phyloP scores from a whole-genome alignment of 2,888 invertebrate species.

The Melieria picta region DNA sequence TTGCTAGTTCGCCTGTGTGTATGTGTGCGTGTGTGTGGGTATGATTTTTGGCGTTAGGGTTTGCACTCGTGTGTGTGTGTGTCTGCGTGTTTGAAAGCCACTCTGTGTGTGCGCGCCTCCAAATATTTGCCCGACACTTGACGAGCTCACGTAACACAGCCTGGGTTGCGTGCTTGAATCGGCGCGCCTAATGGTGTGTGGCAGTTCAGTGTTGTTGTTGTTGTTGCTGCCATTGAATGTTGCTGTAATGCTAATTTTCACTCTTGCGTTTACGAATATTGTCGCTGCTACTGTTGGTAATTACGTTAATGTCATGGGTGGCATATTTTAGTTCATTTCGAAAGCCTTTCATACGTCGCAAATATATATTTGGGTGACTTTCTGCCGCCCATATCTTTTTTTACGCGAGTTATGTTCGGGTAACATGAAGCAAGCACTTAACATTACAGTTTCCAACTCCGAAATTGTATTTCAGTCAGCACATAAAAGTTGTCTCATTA shows the following conservation, averaged over 20 bases:
- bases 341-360: slow-evolving; percentile 6
- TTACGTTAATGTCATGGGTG: no score
- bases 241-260: no score
- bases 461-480: no score
- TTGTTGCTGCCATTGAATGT: neutral
- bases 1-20: neutral
- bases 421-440: no score
- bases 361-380: neutral
- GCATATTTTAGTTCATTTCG: slow-evolving; percentile 14
- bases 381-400: no score
- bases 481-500: no score
- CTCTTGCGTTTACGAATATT: no score
- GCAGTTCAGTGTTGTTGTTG: neutral
- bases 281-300: no score
- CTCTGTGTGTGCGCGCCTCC: slow-evolving; percentile 3
- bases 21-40: slow-evolving; percentile 27
- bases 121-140: neutral
- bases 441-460: no score
- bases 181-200: neutral
- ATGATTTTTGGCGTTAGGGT: slow-evolving; percentile 20
- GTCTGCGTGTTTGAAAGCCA: slow-evolving; percentile 1
- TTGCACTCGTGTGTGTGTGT: slow-evolving; percentile 11
- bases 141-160: neutral
- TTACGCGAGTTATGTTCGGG: no score
- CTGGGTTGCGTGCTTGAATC: neutral